These are phyloP conservation scores for Thereuonema tuberculata DNA, from an alignment of 1,140 invertebrate species.

Conservation along the genomic window DNA sequence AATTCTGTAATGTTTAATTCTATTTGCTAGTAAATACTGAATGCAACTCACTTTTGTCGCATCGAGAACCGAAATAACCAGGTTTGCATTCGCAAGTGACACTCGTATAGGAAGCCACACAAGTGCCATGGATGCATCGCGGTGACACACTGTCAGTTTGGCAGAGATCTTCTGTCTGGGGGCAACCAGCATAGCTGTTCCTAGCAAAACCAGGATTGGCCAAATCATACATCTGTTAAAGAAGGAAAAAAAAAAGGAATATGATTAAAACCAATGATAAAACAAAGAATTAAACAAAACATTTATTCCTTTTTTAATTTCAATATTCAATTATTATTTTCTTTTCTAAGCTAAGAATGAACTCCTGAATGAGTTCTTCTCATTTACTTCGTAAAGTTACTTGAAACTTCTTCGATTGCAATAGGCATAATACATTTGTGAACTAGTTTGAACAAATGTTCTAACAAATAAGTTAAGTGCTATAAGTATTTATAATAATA, in stretches of 20 bases:
- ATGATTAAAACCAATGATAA: not conserved
- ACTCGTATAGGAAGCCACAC: slow-evolving; percentile 73
- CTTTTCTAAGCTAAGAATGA: no score
- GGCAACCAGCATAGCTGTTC: slow-evolving; percentile 68
- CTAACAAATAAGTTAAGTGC: no score
- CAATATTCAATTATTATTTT: not conserved
- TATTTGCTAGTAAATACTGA: no score
- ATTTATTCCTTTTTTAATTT: not conserved
- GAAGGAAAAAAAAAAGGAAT: slow-evolving; percentile 10
- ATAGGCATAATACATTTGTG: no score
- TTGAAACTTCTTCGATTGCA: no score
- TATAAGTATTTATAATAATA: no score
- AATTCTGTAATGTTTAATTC: no score
- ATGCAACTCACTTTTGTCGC: slow-evolving; percentile 51
- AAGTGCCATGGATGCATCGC: slow-evolving; percentile 78
- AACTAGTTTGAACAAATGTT: no score
- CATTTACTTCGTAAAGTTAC: no score
- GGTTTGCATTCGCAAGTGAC: slow-evolving; percentile 82
- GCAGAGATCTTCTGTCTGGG: slow-evolving; percentile 77
- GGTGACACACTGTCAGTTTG: slow-evolving; percentile 55
- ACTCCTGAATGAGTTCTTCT: no score
- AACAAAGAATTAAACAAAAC: no score
- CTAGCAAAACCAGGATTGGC: slow-evolving; percentile 69
- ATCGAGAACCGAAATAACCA: slow-evolving; percentile 76
- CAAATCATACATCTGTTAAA: slow-evolving; percentile 65